Evolutionary conservation across 2,888 invertebrate genomes (phyloP).

Genomic region (Cryptus viduatorius): DNA sequence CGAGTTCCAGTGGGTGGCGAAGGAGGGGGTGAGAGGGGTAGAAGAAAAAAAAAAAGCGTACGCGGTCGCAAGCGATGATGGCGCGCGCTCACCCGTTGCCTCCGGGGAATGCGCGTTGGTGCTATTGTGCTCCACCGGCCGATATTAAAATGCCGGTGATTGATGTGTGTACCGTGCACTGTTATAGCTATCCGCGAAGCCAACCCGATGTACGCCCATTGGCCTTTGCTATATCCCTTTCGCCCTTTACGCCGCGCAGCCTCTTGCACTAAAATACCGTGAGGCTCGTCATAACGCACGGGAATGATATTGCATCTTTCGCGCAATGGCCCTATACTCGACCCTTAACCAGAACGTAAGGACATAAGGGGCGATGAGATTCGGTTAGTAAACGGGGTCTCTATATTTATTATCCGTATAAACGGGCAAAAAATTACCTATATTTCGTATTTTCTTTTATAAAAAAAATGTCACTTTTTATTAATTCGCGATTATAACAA

Average conservation of each 20-base stretch:
- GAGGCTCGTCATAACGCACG: constrained; percentile 64
- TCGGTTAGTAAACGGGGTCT: not conserved
- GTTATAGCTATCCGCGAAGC: constrained; percentile 70
- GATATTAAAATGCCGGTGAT: constrained; percentile 85
- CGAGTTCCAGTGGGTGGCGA: constrained; percentile 45
- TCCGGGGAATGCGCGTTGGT: constrained; percentile 76
- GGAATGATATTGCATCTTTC: constrained; percentile 81
- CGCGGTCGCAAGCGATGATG: constrained; percentile 50
- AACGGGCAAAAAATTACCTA: not conserved
- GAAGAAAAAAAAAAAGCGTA: constrained; percentile 40
- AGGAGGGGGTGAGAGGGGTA: constrained; percentile 50
- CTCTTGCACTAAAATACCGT: constrained; percentile 58
- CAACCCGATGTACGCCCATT: constrained; percentile 63
- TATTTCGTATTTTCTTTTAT: not conserved
- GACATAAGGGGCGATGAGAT: constrained; percentile 5
- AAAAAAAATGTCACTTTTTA: too few species aligned
- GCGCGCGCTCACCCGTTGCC: constrained; percentile 61
- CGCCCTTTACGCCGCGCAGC: constrained; percentile 19
- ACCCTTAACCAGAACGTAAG: constrained; percentile 40
- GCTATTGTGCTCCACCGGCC: constrained; percentile 82
- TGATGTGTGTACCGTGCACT: constrained; percentile 84
- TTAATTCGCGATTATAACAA: too few species aligned
- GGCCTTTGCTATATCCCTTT: constrained; percentile 47
- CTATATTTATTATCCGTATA: constrained; percentile 38
- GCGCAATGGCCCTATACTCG: constrained; percentile 64